A percentile compares a stretch with the other conserved stretches of the same genome.
phyloP scores from a whole-genome alignment of 2,797 vertebrate genomes.

The Melanotaenia parkinsoni region DNA sequence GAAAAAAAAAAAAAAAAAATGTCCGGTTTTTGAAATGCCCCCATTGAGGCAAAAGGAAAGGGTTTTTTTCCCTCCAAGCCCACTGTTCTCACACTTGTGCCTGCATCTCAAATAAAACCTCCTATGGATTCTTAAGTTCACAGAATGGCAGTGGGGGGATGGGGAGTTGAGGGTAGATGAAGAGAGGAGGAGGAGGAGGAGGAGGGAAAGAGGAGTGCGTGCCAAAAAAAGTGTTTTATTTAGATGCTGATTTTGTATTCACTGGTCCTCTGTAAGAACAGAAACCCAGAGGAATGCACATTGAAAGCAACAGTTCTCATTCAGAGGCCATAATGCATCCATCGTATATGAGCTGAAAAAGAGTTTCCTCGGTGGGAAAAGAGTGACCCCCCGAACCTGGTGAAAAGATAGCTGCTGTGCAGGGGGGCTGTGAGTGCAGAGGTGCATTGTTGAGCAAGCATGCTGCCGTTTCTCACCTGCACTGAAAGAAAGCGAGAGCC shows the following conservation, averaged over 20 bases:
- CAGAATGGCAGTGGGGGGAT: slow-evolving; percentile 67
- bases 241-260: slow-evolving; percentile 87
- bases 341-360: slow-evolving; percentile 84
- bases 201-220: slow-evolving; percentile 20
- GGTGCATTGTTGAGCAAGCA: slow-evolving; percentile 73
- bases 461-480: slow-evolving; percentile 82
- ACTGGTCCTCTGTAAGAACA: slow-evolving; percentile 71
- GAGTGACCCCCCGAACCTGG: slow-evolving; percentile 88
- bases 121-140: slow-evolving; percentile 81
- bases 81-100: slow-evolving; percentile 80
- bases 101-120: slow-evolving; percentile 80
- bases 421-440: slow-evolving; percentile 72
- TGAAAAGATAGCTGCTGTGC: slow-evolving; percentile 73
- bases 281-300: slow-evolving; percentile 77
- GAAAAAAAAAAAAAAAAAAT: slow-evolving; percentile 54
- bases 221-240: slow-evolving; percentile 77
- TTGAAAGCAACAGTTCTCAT: slow-evolving; percentile 74
- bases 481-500: slow-evolving; percentile 64
- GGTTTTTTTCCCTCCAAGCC: slow-evolving; percentile 73
- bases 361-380: slow-evolving; percentile 89
- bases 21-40: slow-evolving; percentile 75
- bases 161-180: slow-evolving; percentile 41
- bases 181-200: slow-evolving; percentile 9
- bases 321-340: slow-evolving; percentile 83
- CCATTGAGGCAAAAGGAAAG: slow-evolving; percentile 76